Evolutionary conservation across 2,888 invertebrate genomes (phyloP), one percentile per base, ranked within the genome.

Genomic region (Epirrita christyi): DNA sequence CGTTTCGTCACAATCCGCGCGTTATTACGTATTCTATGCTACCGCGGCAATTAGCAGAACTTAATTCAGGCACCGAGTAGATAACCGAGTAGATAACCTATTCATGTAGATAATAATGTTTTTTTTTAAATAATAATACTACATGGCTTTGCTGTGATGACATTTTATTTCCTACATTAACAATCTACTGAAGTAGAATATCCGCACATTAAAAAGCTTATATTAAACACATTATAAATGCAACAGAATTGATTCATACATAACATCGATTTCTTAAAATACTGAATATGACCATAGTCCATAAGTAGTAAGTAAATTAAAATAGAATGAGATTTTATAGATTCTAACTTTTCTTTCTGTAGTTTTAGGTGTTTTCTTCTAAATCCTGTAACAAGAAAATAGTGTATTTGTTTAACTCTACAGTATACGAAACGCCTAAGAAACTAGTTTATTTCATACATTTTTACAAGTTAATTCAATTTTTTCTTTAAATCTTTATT

Each of bases 311-410:
- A 3, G 21, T 21, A 2, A 21, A 21, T 21, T 44, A 52, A 40
- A n/a, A 37, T 37, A 21, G 21, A 21, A 21, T 50, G 59, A 64
- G 54, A 59, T 56, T 57, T 48, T 13, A 29, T 13, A 38, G 34
- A 42, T 47, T 46, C 21, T 37, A 36, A 32, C 11, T 9, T 48
- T 50, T 43, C 44, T 13, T 54, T 49, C 9, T 28, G 21, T 38
- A 53, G 10, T 46, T 38, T 55, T 55, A 65, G 32, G 55, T 45
- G 57, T 67, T 65, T 50, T 67, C 67, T 42, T 67, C 67, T 59
- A 61, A 38, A 62, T 67, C 67, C 67, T 67, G 67, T 5, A 59
- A 63, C 14, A 61, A 59, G 21, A 40, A 49, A 46, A 32, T 21
- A 13, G 10, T 13, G 49, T 21, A 4, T 3, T 21, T 21, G 4